Percentiles rank a stretch among this genome's conserved stretches.
These are phyloP conservation scores for Pempheris klunzingeri DNA, from an alignment of 2,797 vertebrate genomes.

Conservation along the genomic window DNA sequence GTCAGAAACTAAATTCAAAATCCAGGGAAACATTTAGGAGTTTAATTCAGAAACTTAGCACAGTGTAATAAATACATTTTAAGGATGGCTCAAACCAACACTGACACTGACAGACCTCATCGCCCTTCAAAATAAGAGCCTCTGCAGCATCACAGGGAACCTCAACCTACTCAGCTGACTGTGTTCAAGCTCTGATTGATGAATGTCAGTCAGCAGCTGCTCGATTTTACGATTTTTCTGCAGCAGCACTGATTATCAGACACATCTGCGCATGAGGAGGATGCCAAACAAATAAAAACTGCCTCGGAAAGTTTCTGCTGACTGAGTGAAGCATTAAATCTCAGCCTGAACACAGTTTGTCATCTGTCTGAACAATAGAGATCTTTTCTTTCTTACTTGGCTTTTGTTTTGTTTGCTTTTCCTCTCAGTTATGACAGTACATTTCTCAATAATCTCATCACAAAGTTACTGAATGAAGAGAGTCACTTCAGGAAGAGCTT, in stretches of 20 bases:
- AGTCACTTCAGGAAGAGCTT: too few species aligned
- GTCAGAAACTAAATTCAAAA: not conserved
- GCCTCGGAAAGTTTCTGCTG: too few species aligned
- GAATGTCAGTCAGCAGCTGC: not conserved
- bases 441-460: too few species aligned
- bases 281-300: too few species aligned
- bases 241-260: too few species aligned
- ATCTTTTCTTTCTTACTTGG: not conserved
- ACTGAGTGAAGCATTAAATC: too few species aligned
- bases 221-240: not conserved
- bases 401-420: not conserved
- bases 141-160: not conserved
- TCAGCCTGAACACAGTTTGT: too few species aligned
- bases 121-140: not conserved
- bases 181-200: not conserved
- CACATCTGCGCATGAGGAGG: too few species aligned
- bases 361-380: too few species aligned
- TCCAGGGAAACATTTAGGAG: not conserved
- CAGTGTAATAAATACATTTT: not conserved
- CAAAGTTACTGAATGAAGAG: too few species aligned
- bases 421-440: not conserved
- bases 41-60: not conserved
- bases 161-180: not conserved
- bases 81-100: not conserved
- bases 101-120: not conserved